Percentiles rank a stretch among this genome's conserved stretches.
phyloP scores from a whole-genome alignment of 1,140 invertebrate genomes.

The Melanaphis sacchari region DNA sequence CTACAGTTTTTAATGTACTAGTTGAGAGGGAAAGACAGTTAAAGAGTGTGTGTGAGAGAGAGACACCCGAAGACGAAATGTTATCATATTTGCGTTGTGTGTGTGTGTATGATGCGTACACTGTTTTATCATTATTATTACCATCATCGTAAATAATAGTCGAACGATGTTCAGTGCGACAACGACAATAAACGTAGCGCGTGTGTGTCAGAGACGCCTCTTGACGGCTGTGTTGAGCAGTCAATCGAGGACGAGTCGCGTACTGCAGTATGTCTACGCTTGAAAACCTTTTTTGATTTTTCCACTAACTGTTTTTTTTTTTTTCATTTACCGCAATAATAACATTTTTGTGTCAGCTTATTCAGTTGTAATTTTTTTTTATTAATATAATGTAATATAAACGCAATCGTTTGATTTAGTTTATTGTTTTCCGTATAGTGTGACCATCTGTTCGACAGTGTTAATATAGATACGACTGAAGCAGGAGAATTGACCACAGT shows the following conservation, averaged over 20 bases:
- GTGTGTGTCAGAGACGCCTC: background rate
- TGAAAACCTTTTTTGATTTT: background rate
- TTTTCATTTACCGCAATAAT: too few species aligned
- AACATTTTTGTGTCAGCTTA: background rate
- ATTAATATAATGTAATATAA: background rate
- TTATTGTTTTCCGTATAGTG: background rate
- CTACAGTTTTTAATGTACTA: background rate
- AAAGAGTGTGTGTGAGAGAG: background rate
- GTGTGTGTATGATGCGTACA: background rate
- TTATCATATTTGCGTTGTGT: background rate
- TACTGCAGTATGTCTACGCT: background rate
- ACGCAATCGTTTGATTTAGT: background rate
- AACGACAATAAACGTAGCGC: background rate
- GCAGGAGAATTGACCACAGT: background rate
- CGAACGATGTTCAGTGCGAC: background rate
- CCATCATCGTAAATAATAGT: background rate
- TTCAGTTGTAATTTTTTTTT: background rate
- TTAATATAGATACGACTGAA: background rate
- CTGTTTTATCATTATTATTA: background rate
- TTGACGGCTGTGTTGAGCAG: background rate
- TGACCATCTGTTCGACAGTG: background rate
- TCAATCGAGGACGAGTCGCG: background rate
- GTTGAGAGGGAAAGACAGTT: background rate
- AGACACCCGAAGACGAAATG: background rate
- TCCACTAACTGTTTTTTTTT: background rate